phyloP scores from a whole-genome alignment of 2,113 vertebrate species.

The Melanostigma gelatinosum region DNA sequence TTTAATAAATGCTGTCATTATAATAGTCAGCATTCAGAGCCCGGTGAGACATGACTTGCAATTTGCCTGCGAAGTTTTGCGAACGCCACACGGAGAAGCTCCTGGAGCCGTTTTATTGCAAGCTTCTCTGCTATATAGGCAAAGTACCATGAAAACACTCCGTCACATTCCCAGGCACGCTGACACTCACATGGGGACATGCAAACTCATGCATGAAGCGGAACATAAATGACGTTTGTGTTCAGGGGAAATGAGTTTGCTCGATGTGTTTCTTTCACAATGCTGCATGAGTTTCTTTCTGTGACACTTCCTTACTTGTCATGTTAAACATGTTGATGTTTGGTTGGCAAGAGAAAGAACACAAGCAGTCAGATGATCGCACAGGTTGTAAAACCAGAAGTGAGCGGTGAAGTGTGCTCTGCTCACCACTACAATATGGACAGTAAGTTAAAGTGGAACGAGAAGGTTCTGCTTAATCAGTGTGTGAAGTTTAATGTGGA shows the following conservation, averaged over 20 bases:
- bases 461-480: neutral
- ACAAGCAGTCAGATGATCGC: neutral
- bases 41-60: neutral
- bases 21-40: neutral
- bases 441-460: neutral
- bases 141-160: neutral
- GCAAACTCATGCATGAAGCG: constrained; percentile 46
- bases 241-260: neutral
- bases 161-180: neutral
- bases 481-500: neutral
- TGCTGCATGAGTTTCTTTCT: neutral
- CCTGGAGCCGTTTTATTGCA: neutral
- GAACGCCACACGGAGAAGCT: neutral
- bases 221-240: constrained; percentile 40
- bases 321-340: neutral
- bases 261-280: neutral
- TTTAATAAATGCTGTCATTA: neutral
- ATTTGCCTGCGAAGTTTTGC: neutral
- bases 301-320: constrained; percentile 7
- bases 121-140: neutral
- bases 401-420: neutral
- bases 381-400: neutral
- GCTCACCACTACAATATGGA: neutral
- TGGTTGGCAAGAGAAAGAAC: neutral
- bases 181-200: constrained; percentile 11